Conservation (phyloP, 1,140 invertebrate genomes). For the Saccostrea echinata region DNA sequence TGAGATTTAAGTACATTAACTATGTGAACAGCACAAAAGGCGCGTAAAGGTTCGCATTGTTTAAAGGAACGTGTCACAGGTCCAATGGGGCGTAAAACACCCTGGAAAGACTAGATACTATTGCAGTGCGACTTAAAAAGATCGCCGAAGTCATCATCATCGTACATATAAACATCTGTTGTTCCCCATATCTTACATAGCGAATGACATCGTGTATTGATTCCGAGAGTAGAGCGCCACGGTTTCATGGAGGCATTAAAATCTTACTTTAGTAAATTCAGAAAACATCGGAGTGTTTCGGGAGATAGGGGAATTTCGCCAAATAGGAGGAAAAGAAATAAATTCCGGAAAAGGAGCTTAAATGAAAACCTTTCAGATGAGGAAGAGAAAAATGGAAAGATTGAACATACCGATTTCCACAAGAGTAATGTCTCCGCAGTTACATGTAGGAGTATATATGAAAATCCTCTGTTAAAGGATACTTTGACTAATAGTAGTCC, state of each 20-base stretch:
- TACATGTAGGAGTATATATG: constrained; percentile 45
- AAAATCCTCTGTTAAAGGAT: constrained; percentile 19
- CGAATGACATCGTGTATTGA: constrained; percentile 8
- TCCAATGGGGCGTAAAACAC: constrained; percentile 5
- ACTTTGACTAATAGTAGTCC: background rate
- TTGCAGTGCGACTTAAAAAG: background rate
- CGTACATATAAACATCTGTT: background rate
- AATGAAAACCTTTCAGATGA: constrained; percentile 38
- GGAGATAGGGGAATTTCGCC: constrained; percentile 25
- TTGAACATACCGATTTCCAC: background rate
- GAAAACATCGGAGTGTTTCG: constrained; percentile 43
- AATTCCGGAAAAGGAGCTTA: constrained; percentile 47
- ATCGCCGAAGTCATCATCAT: background rate
- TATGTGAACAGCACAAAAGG: background rate
- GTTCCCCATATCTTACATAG: background rate
- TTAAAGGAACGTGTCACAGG: background rate
- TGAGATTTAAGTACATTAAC: background rate
- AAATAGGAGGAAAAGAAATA: constrained; percentile 14
- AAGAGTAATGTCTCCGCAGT: background rate
- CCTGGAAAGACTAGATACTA: background rate
- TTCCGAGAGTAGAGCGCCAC: background rate
- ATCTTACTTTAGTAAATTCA: constrained; percentile 50
- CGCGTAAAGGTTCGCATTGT: background rate
- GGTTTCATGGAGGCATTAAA: constrained; percentile 44
- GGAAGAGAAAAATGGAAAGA: background rate